A percentile compares a stretch with the other conserved stretches of the same genome.
These are phyloP conservation scores for Paragorgia papillata DNA, from an alignment of 92 coral and sea anemone species.

Conservation along the genomic window DNA sequence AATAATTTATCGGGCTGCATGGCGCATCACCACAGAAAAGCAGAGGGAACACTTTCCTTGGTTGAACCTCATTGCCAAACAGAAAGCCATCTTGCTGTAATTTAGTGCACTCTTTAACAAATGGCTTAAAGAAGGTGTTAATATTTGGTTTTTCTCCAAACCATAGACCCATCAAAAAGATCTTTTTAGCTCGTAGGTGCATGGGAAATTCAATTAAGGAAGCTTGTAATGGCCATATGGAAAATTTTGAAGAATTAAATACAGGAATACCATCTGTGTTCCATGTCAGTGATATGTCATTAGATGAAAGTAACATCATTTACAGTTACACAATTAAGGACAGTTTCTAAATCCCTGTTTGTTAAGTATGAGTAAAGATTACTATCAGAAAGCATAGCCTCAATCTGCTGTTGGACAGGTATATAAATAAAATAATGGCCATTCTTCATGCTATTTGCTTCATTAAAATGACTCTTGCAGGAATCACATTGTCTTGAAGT, in stretches of 20 bases:
- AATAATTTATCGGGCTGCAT: slow-evolving; percentile 21
- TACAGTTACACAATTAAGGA: no score
- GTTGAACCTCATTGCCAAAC: slow-evolving; percentile 20
- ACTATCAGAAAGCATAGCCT: not conserved
- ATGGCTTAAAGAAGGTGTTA: no score
- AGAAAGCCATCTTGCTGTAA: slow-evolving; percentile 21
- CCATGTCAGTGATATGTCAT: slow-evolving; percentile 29
- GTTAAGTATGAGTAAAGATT: slow-evolving; percentile 1
- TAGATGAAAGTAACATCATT: slow-evolving; percentile 6
- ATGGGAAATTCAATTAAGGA: slow-evolving; percentile 19
- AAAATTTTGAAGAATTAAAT: slow-evolving; percentile 23
- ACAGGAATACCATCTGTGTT: no score
- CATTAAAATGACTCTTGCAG: not conserved
- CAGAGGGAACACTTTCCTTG: no score
- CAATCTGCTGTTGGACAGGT: slow-evolving; percentile 1
- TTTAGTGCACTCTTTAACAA: slow-evolving; percentile 16
- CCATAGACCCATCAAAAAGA: slow-evolving; percentile 18
- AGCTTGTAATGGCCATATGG: no score
- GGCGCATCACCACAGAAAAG: slow-evolving; percentile 30
- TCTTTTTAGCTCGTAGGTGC: slow-evolving; percentile 23
- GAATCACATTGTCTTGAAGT: slow-evolving; percentile 3
- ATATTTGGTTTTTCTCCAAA: slow-evolving; percentile 28
- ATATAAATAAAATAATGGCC: slow-evolving; percentile 8
- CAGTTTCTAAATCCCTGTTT: not conserved
- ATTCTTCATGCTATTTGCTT: slow-evolving; percentile 7